Evolutionary conservation across 30 jellyfish, hydroid and myxozoan genomes (phyloP).

Genomic region (Cassiopea andromeda): DNA sequence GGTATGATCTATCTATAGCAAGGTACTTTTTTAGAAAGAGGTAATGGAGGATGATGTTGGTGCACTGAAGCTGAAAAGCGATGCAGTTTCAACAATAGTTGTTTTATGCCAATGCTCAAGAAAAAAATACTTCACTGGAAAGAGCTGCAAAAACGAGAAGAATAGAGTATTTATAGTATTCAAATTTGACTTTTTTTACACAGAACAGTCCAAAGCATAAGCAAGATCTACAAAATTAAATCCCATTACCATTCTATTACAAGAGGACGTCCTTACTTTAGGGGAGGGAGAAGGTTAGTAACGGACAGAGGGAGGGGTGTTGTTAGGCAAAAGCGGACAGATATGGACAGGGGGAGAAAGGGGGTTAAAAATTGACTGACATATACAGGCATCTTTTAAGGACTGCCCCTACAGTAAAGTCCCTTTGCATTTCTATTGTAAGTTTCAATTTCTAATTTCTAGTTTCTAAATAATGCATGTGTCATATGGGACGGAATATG

Average conservation of each 20-base stretch:
- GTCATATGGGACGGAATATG: background rate
- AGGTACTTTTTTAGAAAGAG: constrained; percentile 15
- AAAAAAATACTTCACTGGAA: constrained; percentile 20
- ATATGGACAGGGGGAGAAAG: no score
- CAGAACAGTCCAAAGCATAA: background rate
- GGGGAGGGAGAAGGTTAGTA: no score
- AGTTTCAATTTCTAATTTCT: background rate
- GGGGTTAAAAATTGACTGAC: no score
- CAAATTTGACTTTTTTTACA: background rate
- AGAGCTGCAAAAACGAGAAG: constrained; percentile 9
- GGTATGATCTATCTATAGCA: background rate
- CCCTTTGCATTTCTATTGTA: background rate
- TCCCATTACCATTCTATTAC: background rate
- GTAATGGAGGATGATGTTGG: constrained; percentile 31
- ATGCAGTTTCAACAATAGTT: constrained; percentile 45
- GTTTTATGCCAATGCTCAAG: constrained; percentile 9
- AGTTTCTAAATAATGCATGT: constrained; percentile 35
- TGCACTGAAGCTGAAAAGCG: constrained; percentile 30
- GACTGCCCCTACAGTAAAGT: background rate
- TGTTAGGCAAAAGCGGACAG: no score
- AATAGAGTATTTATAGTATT: background rate
- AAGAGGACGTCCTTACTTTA: background rate
- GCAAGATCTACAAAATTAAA: background rate
- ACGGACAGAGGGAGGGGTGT: background rate
- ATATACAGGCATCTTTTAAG: background rate